phyloP scores from a whole-genome alignment of 2,888 invertebrate genomes.

The Colostygia pectinataria region DNA sequence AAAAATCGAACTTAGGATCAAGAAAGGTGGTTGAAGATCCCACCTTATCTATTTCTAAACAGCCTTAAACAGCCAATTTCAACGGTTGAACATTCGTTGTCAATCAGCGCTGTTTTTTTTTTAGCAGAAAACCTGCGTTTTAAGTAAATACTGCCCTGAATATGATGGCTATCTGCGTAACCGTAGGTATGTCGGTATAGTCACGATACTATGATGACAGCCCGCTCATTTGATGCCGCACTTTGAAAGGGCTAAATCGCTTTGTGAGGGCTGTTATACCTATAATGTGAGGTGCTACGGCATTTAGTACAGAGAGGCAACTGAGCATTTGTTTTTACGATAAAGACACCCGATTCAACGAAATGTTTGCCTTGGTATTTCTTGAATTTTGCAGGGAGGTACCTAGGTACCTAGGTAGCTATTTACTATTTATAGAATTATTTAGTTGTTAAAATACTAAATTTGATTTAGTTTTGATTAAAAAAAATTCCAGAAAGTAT shows the following conservation, averaged over 20 bases:
- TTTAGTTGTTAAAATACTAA: too few species aligned
- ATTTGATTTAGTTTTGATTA: too few species aligned
- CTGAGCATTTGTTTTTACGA: constrained; percentile 25
- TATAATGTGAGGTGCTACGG: constrained; percentile 19
- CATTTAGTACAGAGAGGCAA: constrained; percentile 13
- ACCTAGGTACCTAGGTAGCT: too few species aligned
- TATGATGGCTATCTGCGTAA: not conserved
- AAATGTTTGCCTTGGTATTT: constrained; percentile 6
- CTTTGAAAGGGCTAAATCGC: constrained; percentile 27
- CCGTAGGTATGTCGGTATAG: not conserved
- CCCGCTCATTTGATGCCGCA: constrained; percentile 21
- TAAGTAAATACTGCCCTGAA: not conserved
- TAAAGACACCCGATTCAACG: constrained; percentile 8
- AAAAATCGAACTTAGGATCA: too few species aligned
- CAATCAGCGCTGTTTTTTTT: too few species aligned
- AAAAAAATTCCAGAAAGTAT: too few species aligned
- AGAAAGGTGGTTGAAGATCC: too few species aligned
- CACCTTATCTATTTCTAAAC: too few species aligned
- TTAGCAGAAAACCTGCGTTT: not conserved
- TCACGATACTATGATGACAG: constrained; percentile 15
- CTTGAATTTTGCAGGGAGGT: not conserved
- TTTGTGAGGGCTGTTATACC: constrained; percentile 23
- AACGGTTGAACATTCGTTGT: too few species aligned
- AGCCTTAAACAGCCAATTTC: too few species aligned
- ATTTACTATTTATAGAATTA: too few species aligned